Conservation (phyloP, 64 coral and sea anemone species). For the Exaiptasia diaphana region DNA sequence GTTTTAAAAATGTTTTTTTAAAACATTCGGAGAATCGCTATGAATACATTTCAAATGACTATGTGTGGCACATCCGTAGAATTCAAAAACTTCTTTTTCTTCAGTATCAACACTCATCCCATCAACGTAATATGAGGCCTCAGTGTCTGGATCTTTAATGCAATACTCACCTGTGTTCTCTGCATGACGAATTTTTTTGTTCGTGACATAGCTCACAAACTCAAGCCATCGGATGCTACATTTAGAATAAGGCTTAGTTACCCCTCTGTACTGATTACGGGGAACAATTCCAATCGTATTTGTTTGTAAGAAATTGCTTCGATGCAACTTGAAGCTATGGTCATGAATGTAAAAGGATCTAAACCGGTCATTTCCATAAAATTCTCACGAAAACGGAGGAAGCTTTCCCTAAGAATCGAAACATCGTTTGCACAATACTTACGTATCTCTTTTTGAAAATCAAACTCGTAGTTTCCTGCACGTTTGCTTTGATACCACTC, state of each 20-base stretch:
- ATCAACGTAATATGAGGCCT: not conserved
- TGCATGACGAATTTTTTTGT: not conserved
- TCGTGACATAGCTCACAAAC: not conserved
- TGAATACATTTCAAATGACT: too few relatives aligned
- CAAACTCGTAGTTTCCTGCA: not conserved
- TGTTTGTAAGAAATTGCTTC: not conserved
- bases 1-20: too few relatives aligned
- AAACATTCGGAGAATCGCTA: too few relatives aligned
- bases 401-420: not conserved
- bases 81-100: not conserved
- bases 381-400: not conserved
- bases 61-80: slow-evolving; percentile 11
- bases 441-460: not conserved
- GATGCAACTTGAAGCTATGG: not conserved
- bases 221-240: slow-evolving; percentile 5
- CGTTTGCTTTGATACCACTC: too few relatives aligned
- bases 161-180: not conserved
- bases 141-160: not conserved
- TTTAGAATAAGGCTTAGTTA: not conserved
- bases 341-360: slow-evolving; percentile 9
- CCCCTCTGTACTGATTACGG: not conserved
- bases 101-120: not conserved
- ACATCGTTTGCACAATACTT: slow-evolving; percentile 7
- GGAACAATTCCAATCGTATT: slow-evolving; percentile 17
- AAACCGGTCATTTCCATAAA: not conserved